Percentiles rank a stretch among this genome's conserved stretches.
Evolutionary conservation across 2,888 invertebrate species (phyloP).

Genomic region (Theodoxus fluviatilis): DNA sequence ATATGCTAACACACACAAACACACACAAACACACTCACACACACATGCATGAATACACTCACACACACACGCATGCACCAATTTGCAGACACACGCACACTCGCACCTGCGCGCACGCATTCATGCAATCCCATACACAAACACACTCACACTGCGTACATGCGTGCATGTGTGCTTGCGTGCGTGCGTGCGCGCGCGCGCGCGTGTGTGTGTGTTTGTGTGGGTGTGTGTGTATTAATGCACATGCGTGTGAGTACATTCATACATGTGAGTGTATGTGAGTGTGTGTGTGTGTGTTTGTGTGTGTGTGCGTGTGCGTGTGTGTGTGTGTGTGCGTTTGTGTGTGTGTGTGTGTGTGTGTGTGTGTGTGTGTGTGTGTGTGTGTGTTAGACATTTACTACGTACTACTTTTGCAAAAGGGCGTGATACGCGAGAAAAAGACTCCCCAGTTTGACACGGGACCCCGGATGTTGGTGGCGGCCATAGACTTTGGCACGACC

Average conservation of each 20-base stretch:
- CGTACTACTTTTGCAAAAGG: too few relatives aligned
- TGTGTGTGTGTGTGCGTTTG: slow-evolving; percentile 1
- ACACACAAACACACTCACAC: slow-evolving; percentile 15
- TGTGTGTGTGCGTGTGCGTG: background rate
- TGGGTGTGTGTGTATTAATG: background rate
- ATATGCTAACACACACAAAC: slow-evolving; percentile 13
- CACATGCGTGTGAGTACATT: background rate
- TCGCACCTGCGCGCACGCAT: slow-evolving; percentile 5
- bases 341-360: slow-evolving; percentile 2
- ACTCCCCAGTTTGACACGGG: too few relatives aligned
- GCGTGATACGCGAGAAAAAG: too few relatives aligned
- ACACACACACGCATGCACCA: background rate
- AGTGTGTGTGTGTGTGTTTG: background rate
- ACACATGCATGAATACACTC: background rate
- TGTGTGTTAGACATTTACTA: background rate
- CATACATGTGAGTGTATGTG: slow-evolving; percentile 2
- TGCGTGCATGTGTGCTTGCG: background rate
- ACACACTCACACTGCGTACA: background rate
- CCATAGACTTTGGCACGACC: too few relatives aligned
- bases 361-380: background rate
- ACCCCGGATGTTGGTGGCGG: too few relatives aligned
- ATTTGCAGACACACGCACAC: background rate
- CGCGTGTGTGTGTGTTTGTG: background rate
- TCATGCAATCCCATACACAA: slow-evolving; percentile 1
- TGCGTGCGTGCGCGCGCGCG: background rate